A percentile compares a stretch with the other conserved stretches of the same genome.
These are phyloP conservation scores for Halocaridina rubra DNA, from an alignment of 2,888 invertebrate genomes.

Conservation along the genomic window DNA sequence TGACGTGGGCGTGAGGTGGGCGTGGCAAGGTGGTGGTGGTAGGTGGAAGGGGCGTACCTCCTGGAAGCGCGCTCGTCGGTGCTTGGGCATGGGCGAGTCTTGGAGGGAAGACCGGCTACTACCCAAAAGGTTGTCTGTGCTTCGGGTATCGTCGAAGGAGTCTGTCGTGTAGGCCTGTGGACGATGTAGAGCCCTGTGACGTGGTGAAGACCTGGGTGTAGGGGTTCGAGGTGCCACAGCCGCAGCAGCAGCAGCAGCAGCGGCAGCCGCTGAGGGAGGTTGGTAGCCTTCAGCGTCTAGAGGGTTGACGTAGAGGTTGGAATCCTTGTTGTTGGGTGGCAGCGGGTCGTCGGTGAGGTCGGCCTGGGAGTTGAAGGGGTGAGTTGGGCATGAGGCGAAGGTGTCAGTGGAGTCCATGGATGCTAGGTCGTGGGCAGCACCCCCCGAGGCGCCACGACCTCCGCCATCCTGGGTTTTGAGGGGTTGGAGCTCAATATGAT, in stretches of 20 bases:
- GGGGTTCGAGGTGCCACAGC: conserved; percentile 51
- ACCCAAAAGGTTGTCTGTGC: conserved; percentile 62
- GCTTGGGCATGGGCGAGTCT: conserved; percentile 64
- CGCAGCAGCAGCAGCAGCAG: conserved; percentile 21
- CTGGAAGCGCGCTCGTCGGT: conserved; percentile 64
- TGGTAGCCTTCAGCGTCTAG: conserved; percentile 64
- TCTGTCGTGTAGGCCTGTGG: conserved; percentile 62
- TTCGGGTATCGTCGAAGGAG: conserved; percentile 63
- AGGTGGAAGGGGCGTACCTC: conserved; percentile 63
- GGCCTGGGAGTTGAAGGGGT: conserved; percentile 83
- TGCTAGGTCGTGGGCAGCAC: conserved; percentile 68
- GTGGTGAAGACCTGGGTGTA: conserved; percentile 59
- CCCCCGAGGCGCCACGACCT: conserved; percentile 65
- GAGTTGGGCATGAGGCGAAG: conserved; percentile 95
- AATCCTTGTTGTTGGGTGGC: conserved; percentile 70
- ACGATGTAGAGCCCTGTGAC: conserved; percentile 47
- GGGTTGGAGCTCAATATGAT: conserved; percentile 62
- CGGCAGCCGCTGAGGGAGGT: conserved; percentile 29
- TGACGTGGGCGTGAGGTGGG: conserved; percentile 55
- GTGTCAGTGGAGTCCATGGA: conserved; percentile 86
- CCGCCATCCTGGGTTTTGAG: conserved; percentile 63
- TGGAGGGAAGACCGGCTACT: conserved; percentile 62
- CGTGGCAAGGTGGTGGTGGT: conserved; percentile 53
- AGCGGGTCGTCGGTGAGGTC: conserved; percentile 78
- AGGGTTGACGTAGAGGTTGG: conserved; percentile 68